phyloP scores from a whole-genome alignment of 1,140 invertebrate genomes.

The Paraescarpia echinospica region DNA sequence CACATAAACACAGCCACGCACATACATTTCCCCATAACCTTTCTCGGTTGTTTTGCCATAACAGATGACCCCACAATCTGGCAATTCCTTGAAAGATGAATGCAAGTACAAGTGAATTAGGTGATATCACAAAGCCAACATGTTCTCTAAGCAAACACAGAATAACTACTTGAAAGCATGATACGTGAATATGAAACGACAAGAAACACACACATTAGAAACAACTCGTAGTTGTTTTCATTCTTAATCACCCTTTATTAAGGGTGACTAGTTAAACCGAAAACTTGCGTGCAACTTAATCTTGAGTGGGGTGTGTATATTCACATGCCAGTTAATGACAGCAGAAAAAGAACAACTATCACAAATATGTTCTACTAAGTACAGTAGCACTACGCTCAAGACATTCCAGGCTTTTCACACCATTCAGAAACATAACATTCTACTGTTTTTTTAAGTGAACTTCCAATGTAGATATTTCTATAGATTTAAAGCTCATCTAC shows the following conservation, averaged over 20 bases:
- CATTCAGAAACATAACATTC: too few relatives aligned
- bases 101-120: neutral
- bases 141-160: neutral
- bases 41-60: neutral
- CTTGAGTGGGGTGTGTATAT: neutral
- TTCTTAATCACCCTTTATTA: too few relatives aligned
- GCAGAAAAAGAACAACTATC: too few relatives aligned
- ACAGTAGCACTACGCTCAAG: too few relatives aligned
- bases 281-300: neutral
- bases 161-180: neutral
- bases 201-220: neutral
- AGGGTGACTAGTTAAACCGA: too few relatives aligned
- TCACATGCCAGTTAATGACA: too few relatives aligned
- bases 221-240: neutral
- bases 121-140: neutral
- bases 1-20: neutral
- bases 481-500: too few relatives aligned
- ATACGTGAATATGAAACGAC: neutral
- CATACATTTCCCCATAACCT: neutral
- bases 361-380: too few relatives aligned
- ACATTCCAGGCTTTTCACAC: too few relatives aligned
- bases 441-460: too few relatives aligned
- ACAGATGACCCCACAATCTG: neutral
- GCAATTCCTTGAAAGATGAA: neutral
- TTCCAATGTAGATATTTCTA: too few relatives aligned